These are phyloP conservation scores for Nerophis ophidion DNA, from an alignment of 2,113 vertebrate genomes.

Conservation along the genomic window DNA sequence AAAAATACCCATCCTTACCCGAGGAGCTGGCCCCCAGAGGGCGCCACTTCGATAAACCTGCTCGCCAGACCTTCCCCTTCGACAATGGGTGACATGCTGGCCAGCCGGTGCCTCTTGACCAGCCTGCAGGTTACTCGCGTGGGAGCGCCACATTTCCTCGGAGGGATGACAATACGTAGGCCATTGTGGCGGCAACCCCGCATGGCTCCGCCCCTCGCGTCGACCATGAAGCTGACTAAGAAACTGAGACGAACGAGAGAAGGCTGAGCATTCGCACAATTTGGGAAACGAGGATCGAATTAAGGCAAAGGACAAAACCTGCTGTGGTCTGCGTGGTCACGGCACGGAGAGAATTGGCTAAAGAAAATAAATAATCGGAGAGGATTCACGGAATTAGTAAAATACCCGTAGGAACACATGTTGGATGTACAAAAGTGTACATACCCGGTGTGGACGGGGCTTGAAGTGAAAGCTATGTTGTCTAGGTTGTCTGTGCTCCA, in stretches of 20 bases:
- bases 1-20: slow-evolving; percentile 76
- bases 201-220: slow-evolving; percentile 95
- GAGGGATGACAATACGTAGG: slow-evolving; percentile 91
- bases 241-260: slow-evolving; percentile 71
- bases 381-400: slow-evolving; percentile 14
- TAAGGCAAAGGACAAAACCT: slow-evolving; percentile 80
- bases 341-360: slow-evolving; percentile 93
- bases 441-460: slow-evolving; percentile 93
- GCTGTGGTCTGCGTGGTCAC: slow-evolving; percentile 92
- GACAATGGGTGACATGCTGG: slow-evolving; percentile 95
- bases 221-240: slow-evolving; percentile 99
- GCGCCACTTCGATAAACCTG: slow-evolving; percentile 92
- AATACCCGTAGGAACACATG: not conserved
- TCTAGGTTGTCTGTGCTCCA: slow-evolving; percentile 92
- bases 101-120: slow-evolving; percentile 92
- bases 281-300: slow-evolving; percentile 31
- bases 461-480: slow-evolving; percentile 92
- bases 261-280: not conserved
- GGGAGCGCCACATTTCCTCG: slow-evolving; percentile 90
- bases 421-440: slow-evolving; percentile 35
- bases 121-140: slow-evolving; percentile 92
- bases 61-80: slow-evolving; percentile 94
- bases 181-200: slow-evolving; percentile 93
- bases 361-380: slow-evolving; percentile 78
- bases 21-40: slow-evolving; percentile 95